Evolutionary conservation across 2,888 invertebrate genomes (phyloP).

Genomic region (Ornithoptera priamus): DNA sequence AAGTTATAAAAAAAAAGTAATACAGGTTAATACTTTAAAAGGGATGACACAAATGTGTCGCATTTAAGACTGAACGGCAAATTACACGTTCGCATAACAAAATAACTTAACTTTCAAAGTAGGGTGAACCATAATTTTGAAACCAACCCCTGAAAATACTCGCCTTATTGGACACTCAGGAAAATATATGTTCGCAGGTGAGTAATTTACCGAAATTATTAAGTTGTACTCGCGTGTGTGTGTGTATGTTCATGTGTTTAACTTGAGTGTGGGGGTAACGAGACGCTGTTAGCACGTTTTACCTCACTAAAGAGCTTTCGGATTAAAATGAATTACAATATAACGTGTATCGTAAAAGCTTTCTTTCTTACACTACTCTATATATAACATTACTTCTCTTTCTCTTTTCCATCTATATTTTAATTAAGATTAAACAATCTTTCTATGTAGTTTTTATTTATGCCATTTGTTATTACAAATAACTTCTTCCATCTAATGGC

Average conservation of each 20-base stretch:
- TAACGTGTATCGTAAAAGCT: conserved; percentile 17
- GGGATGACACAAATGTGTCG: background rate
- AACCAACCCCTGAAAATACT: conserved; percentile 25
- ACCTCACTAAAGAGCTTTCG: conserved; percentile 20
- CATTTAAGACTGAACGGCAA: conserved; percentile 6
- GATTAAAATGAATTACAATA: conserved; percentile 22
- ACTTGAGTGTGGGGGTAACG: conserved; percentile 15
- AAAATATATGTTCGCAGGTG: conserved; percentile 29
- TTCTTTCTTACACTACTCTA: conserved; percentile 11
- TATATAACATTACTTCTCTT: background rate
- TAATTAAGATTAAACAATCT: no score
- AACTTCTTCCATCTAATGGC: conserved; percentile 5
- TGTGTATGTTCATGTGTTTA: conserved; percentile 1
- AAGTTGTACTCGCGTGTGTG: conserved; percentile 15
- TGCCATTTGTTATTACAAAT: no score
- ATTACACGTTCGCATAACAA: conserved; percentile 25
- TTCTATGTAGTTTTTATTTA: no score
- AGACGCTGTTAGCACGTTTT: conserved; percentile 19
- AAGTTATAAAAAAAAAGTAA: no score
- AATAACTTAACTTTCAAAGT: conserved; percentile 24
- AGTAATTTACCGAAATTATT: conserved; percentile 28
- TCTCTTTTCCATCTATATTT: background rate
- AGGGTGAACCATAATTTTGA: conserved; percentile 23
- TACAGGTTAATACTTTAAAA: background rate
- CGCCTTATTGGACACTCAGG: conserved; percentile 28